Evolutionary conservation across 2,113 vertebrate genomes (phyloP).

Genomic region (Apistogramma diplotaenia): DNA sequence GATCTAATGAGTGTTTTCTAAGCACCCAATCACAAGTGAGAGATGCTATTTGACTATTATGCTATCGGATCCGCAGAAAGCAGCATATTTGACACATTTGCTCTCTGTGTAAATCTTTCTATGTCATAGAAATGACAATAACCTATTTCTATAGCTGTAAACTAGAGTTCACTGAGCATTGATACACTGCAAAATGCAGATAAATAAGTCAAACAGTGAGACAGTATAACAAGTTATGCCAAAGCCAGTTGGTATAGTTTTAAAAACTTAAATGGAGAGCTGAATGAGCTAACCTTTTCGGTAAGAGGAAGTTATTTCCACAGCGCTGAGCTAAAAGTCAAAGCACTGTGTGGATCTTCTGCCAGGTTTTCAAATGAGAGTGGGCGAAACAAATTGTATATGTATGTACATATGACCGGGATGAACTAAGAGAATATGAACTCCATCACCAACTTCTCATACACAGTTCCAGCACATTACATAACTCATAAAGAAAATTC

Average conservation of each 20-base stretch:
- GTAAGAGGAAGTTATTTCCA: not conserved
- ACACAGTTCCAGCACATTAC: not conserved
- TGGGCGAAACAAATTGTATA: not conserved
- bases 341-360: not conserved
- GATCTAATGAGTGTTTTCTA: not conserved
- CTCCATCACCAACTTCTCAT: not conserved
- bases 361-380: not conserved
- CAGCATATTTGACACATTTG: not conserved
- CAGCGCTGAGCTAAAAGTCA: not conserved
- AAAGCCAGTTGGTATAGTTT: not conserved
- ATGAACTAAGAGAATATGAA: not conserved
- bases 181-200: too few relatives aligned
- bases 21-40: not conserved
- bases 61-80: not conserved
- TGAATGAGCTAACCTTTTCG: too few relatives aligned
- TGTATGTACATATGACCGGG: not conserved
- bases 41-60: too few relatives aligned
- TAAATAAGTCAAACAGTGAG: too few relatives aligned
- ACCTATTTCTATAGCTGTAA: not conserved
- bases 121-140: not conserved
- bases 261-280: not conserved
- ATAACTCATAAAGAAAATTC: too few relatives aligned
- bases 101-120: not conserved
- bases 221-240: too few relatives aligned
- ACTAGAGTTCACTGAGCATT: too few relatives aligned